Conservation (phyloP, 1,140 invertebrate genomes). For the Drosophila ambigua region DNA sequence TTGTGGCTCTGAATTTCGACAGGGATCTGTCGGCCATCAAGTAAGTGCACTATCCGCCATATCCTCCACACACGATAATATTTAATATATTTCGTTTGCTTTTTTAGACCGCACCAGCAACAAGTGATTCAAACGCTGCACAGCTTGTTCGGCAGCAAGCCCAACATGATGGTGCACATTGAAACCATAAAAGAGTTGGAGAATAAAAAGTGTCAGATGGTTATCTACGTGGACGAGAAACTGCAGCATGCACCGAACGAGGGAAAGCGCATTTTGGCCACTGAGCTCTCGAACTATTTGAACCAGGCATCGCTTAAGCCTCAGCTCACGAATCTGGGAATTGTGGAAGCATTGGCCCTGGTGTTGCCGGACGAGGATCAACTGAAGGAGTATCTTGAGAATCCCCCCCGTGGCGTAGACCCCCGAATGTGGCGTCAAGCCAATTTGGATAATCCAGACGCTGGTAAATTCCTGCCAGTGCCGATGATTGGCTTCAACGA, state of each 20-base stretch:
- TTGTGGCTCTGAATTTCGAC: conserved; percentile 92
- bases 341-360: conserved; percentile 87
- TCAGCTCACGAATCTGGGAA: conserved; percentile 88
- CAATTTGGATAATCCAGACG: conserved; percentile 96
- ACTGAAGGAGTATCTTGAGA: conserved; percentile 94
- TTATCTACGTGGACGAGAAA: conserved; percentile 92
- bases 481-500: conserved; percentile 94
- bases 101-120: conserved; percentile 87
- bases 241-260: conserved; percentile 87
- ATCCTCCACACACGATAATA: not conserved
- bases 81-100: not conserved
- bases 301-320: conserved; percentile 88
- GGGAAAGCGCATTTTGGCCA: conserved; percentile 88
- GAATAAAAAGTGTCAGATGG: conserved; percentile 91
- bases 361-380: conserved; percentile 89
- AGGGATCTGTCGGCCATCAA: conserved; percentile 85
- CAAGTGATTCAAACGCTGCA: conserved; percentile 89
- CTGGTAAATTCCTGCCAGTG: conserved; percentile 94
- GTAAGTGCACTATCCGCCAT: conserved; percentile 23
- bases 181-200: conserved; percentile 90
- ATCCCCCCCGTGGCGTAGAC: conserved; percentile 92
- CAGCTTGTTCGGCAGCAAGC: conserved; percentile 91
- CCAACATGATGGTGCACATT: conserved; percentile 91
- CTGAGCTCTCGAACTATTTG: conserved; percentile 89
- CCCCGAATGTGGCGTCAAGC: conserved; percentile 94